Evolutionary conservation across 2,797 vertebrate genomes (phyloP).

Genomic region (Myotis findleyi): DNA sequence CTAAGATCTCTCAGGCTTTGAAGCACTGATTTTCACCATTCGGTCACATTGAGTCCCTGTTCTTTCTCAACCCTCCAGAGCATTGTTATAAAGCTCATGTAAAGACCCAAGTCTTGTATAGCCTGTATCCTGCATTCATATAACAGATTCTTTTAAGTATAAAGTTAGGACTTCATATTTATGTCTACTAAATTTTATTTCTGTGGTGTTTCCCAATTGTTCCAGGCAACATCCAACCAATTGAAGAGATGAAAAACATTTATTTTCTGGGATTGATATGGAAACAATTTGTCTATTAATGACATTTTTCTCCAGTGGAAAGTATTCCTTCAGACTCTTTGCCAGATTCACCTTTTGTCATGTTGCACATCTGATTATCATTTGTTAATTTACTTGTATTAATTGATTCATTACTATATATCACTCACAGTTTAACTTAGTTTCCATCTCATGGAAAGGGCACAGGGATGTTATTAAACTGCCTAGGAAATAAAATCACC

Average conservation of each 20-base stretch:
- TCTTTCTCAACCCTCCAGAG: background rate
- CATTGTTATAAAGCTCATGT: background rate
- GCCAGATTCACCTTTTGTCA: constrained; percentile 54
- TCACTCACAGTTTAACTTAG: constrained; percentile 47
- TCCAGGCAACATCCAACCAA: background rate
- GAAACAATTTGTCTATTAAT: constrained; percentile 31
- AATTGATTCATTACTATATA: constrained; percentile 57
- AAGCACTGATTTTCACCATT: background rate
- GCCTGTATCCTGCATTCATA: background rate
- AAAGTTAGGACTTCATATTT: background rate
- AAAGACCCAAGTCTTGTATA: background rate
- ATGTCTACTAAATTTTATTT: background rate
- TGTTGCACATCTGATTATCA: constrained; percentile 9
- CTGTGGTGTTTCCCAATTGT: background rate
- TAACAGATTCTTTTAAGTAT: background rate
- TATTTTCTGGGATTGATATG: background rate
- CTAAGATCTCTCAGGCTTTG: background rate
- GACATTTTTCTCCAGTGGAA: background rate
- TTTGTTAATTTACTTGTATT: constrained; percentile 69
- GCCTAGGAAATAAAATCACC: constrained; percentile 57
- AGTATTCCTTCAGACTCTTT: constrained; percentile 32
- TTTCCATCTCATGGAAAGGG: constrained; percentile 64
- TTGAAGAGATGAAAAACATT: background rate
- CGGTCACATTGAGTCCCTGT: background rate
- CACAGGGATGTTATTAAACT: constrained; percentile 44